A percentile compares a stretch with the other conserved stretches of the same genome.
Evolutionary conservation across 2,113 vertebrate genomes (phyloP).

Genomic region (Balaeniceps rex): DNA sequence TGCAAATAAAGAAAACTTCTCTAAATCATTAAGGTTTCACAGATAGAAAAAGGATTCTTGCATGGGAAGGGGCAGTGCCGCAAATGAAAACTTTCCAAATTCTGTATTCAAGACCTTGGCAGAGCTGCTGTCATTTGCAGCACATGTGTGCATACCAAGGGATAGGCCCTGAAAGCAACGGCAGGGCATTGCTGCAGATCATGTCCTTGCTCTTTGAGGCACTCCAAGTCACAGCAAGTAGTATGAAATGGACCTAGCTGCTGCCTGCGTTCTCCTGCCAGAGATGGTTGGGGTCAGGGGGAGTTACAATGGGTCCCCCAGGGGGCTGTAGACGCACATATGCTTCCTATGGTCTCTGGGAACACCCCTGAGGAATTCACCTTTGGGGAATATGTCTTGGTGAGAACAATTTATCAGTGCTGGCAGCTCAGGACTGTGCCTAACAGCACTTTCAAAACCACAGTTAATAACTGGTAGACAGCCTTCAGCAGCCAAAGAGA

Average conservation of each 20-base stretch:
- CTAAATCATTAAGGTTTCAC: not conserved
- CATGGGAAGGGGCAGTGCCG: not conserved
- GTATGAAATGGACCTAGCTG: not conserved
- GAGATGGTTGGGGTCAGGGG: not conserved
- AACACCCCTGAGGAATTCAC: not conserved
- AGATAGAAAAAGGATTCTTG: not conserved
- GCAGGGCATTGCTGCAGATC: not conserved
- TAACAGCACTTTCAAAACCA: not conserved
- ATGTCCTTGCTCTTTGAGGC: not conserved
- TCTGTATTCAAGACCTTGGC: not conserved
- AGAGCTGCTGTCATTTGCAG: not conserved
- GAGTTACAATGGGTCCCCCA: not conserved
- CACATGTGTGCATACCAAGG: not conserved
- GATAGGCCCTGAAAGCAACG: not conserved
- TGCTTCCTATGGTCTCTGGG: not conserved
- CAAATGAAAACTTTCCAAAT: not conserved
- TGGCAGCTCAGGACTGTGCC: not conserved
- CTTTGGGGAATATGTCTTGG: not conserved
- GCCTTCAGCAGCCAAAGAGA: not conserved
- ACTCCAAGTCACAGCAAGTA: not conserved
- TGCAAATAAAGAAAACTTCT: not conserved
- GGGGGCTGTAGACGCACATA: not conserved
- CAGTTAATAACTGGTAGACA: not conserved
- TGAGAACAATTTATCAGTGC: not conserved
- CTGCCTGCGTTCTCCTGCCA: not conserved